Base-by-base conservation (phyloP, 2,113 vertebrate species). In the Onychostoma macrolepis region DNA sequence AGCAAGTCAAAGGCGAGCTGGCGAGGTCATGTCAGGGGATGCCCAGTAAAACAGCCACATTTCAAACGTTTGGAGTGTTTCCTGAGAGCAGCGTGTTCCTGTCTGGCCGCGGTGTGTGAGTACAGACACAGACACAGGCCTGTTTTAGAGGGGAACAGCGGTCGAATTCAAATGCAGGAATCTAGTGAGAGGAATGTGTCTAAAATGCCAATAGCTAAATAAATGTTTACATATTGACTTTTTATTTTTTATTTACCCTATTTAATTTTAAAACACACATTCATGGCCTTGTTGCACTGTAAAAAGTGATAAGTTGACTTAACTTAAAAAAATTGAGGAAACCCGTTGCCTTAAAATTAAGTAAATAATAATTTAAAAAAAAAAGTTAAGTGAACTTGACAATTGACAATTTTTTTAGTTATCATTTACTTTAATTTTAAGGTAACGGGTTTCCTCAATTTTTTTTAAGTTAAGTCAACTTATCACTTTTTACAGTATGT, bases 11-110 rank as follows among this genome's bases (percentile, higher is more conserved):
- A 69, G 8, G 24, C 4, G 5, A 81, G n/a, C 30, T 41, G 24
- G 17, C 17, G n/a, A 38, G 85, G 33, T 86, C 85, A 86, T 33
- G 26, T 36, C 48, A 86, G 85, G 67, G 80, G 36, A 86, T 30
- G 19, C 36, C 13, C 38, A 82, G 80, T 75, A 75, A 86, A 85
- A 38, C 12, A 11, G 58, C 65, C 78, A 43, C 58, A 69, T 79
- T 86, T 79, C 17, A 86, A 72, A 72, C 24, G 5, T 19, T 8
- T 71, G 53, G 30, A 11, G 24, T 81, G 67, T 80, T 80, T 80
- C 43, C 76, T 45, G 85, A 33, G 26, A 53, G 76, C 17, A 19
- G 48, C 10, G n/a, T 80, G 85, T 80, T 86, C 77, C 85, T 80
- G 61, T 86, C 48, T 65, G 85, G 30, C 61, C 43, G 85, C 19